Percentiles rank a stretch among this genome's conserved stretches.
Conservation (phyloP, 2,797 vertebrate genomes). For the Sparus aurata region DNA sequence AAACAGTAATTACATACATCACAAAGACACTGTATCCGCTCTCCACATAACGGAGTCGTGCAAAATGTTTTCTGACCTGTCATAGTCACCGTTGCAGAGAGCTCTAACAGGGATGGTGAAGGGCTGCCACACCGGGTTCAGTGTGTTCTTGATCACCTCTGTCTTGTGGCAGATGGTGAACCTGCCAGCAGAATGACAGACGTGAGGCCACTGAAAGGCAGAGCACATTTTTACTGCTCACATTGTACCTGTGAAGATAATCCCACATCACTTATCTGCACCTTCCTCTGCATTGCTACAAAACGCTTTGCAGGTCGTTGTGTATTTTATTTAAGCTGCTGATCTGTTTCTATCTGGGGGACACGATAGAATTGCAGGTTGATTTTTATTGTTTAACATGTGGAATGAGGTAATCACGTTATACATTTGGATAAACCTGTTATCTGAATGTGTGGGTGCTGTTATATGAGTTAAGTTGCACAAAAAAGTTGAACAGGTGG, state of each 20-base stretch:
- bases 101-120: conserved; percentile 97
- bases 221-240: conserved; percentile 16
- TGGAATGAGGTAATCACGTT: conserved; percentile 3
- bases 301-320: conserved; percentile 16
- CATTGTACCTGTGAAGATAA: conserved; percentile 34
- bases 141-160: conserved; percentile 96
- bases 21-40: not conserved
- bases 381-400: conserved; percentile 34
- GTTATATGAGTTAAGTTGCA: not conserved
- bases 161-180: conserved; percentile 99
- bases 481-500: not conserved
- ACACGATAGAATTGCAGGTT: conserved; percentile 36
- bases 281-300: conserved; percentile 14
- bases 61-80: conserved; percentile 87
- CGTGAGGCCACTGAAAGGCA: conserved; percentile 27
- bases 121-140: conserved; percentile 97
- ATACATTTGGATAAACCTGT: conserved; percentile 9
- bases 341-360: conserved; percentile 26
- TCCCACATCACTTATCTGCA: not conserved
- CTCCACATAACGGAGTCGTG: not conserved
- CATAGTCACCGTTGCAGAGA: conserved; percentile 96
- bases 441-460: not conserved
- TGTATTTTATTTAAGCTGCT: conserved; percentile 17
- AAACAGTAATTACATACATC: not conserved
- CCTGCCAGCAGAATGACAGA: conserved; percentile 78